These are phyloP conservation scores for Lypha dubia DNA, from an alignment of 2,888 invertebrate species.

Conservation along the genomic window DNA sequence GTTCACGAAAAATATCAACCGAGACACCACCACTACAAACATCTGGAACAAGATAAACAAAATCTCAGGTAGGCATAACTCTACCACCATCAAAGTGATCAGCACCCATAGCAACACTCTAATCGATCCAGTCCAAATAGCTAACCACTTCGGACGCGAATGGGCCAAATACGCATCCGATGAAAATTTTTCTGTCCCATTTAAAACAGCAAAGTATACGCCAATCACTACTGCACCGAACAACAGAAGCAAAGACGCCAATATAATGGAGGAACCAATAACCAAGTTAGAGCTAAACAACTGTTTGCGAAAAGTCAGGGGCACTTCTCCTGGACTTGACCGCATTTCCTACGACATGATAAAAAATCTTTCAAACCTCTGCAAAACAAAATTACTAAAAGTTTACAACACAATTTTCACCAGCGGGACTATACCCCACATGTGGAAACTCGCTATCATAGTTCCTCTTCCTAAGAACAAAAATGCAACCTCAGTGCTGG, in stretches of 20 bases:
- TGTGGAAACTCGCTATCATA: conserved; percentile 13
- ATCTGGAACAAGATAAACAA: conserved; percentile 33
- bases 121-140: background rate
- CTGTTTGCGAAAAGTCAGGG: conserved; percentile 8
- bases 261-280: background rate
- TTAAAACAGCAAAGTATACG: background rate
- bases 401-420: conserved; percentile 2
- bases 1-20: conserved; percentile 25
- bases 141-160: conserved; percentile 12
- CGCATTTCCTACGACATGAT: conserved; percentile 22
- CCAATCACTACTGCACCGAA: background rate
- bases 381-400: background rate
- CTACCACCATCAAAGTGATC: background rate
- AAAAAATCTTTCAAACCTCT: background rate
- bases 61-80: background rate
- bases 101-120: background rate
- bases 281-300: background rate
- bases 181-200: conserved; percentile 17
- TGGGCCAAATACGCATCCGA: conserved; percentile 28
- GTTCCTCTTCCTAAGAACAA: conserved; percentile 4
- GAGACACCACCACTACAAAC: background rate
- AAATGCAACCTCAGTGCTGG: background rate
- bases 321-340: conserved; percentile 1
- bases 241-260: conserved; percentile 1
- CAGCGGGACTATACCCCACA: background rate